Conservation (phyloP, 2,797 vertebrate genomes). For the Distichodus sexfasciatus region DNA sequence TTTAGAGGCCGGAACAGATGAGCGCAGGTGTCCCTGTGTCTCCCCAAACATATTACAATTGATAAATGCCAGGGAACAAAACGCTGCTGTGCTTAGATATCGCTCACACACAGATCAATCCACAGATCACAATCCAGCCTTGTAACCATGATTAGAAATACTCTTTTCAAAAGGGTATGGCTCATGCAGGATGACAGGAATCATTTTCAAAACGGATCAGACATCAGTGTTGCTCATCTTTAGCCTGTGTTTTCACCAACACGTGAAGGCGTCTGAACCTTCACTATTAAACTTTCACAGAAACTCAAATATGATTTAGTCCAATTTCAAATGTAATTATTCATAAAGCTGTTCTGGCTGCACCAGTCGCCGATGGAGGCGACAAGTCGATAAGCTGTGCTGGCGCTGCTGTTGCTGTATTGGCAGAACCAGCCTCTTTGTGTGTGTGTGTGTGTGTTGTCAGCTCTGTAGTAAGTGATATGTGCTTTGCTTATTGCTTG, state of each 20-base stretch:
- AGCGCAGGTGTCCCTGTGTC: neutral
- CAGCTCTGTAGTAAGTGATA: neutral
- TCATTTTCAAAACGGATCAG: too few relatives aligned
- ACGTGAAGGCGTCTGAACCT: too few relatives aligned
- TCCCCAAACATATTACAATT: too few relatives aligned
- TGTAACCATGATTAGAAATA: too few relatives aligned
- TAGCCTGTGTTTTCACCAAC: too few relatives aligned
- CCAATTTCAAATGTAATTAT: neutral
- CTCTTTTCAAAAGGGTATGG: too few relatives aligned
- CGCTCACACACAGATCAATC: too few relatives aligned
- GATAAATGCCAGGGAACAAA: neutral
- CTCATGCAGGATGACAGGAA: too few relatives aligned
- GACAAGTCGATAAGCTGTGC: neutral
- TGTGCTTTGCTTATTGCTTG: constrained; percentile 21
- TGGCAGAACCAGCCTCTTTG: neutral
- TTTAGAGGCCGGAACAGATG: neutral
- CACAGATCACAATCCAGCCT: too few relatives aligned
- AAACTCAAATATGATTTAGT: too few relatives aligned
- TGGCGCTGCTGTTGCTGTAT: neutral
- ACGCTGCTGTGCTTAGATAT: neutral
- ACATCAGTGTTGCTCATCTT: too few relatives aligned
- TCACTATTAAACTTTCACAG: neutral
- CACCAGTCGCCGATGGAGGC: neutral
- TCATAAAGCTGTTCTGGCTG: neutral
- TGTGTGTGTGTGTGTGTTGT: constrained; percentile 5